Evolutionary conservation across 2,113 vertebrate genomes (phyloP).

Genomic region (Eclectus roratus): DNA sequence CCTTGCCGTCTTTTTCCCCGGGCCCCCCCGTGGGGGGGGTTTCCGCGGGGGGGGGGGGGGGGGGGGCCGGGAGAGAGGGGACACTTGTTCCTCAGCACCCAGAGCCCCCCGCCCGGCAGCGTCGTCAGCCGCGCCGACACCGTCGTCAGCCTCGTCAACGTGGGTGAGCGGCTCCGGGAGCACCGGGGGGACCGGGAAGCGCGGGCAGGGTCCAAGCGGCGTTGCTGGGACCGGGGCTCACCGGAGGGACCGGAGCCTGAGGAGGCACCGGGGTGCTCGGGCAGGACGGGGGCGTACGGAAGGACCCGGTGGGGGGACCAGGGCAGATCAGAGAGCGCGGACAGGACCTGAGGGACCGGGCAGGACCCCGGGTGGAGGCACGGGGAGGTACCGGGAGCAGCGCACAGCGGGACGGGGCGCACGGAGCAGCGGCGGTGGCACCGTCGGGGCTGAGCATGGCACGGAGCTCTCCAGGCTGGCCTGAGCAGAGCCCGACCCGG

Average conservation of each 20-base stretch:
- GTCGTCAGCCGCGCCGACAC: constrained; percentile 88
- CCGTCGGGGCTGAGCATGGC: background rate
- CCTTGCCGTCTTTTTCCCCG: too few relatives aligned
- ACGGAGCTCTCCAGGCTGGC: background rate
- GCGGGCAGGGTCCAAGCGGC: background rate
- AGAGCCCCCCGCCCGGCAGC: constrained; percentile 77
- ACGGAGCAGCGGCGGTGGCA: background rate
- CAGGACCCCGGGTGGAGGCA: background rate
- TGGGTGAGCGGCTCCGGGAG: constrained; percentile 82
- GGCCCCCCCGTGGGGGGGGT: too few relatives aligned
- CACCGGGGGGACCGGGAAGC: background rate
- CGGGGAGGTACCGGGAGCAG: background rate
- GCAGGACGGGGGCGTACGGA: background rate
- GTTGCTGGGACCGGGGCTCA: background rate
- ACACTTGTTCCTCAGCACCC: constrained; percentile 83
- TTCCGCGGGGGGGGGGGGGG: too few relatives aligned
- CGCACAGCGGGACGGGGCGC: background rate
- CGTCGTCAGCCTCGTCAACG: constrained; percentile 94
- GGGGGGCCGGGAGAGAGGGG: too few relatives aligned
- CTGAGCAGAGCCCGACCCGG: fast-evolving
- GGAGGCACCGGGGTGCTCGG: background rate
- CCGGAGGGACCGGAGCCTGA: background rate
- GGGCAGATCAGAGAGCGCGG: fast-evolving
- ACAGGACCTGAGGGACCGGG: background rate
- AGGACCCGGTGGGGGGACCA: background rate